Evolutionary conservation across 1,140 invertebrate genomes (phyloP), one percentile per base, ranked within the genome.

Genomic region (Cryptotermes secundus): DNA sequence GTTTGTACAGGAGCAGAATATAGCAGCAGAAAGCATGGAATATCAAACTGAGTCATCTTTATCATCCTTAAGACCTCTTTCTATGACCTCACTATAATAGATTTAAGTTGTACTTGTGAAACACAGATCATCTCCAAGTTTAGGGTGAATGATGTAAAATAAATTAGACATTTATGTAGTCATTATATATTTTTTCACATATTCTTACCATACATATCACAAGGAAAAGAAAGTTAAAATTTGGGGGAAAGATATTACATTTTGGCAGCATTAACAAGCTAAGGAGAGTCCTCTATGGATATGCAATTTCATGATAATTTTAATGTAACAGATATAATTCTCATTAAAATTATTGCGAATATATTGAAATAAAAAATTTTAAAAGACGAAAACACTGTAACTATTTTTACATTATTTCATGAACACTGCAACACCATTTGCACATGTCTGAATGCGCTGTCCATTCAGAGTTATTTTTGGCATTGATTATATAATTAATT

Each of bases 371-470:
- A 12, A 72, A n/a, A n/a, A 72, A 31, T 7, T 72, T 31, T 2
- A 72, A 72, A 31, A 31, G 59, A 72, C 3, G 0, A 31, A 72
- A 72, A 6, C 53, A 72, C 3, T 72, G n/a, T 9, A 12, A n/a
- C 26, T 72, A 72, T 16, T 12, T n/a, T 72, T 72, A 72, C 59
- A 72, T 72, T n/a, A n/a, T 72, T 72, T 72, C 59, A 31, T 72
- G 59, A 72, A 72, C 59, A 31, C n/a, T 72, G 59, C 59, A 72
- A 72, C n/a, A 72, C n/a, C 59, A 72, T 31, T 72, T 72, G 26
- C n/a, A 72, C 59, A 72, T 31, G 31, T 16, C 7, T n/a, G 14
- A n/a, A 72, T 31, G 6, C n/a, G 31, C 31, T 72, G n/a, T n/a
- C 26, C n/a, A 31, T 31, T 72, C n/a, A 31, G 31, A 72, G 26